Evolutionary conservation across 2,888 invertebrate genomes (phyloP).

Genomic region (Antheraea assamensis): DNA sequence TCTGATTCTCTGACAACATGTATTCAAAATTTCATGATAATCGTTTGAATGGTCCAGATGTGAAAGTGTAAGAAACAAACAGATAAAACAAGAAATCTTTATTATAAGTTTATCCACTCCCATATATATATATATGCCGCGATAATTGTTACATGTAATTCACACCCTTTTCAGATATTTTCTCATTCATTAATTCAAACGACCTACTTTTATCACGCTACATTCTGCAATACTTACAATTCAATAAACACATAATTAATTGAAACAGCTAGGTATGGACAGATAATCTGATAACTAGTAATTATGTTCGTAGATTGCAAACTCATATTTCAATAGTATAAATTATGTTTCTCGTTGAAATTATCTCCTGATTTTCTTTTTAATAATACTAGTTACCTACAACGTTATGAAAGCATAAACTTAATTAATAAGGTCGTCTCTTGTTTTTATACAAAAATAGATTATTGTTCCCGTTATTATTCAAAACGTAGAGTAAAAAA

Average conservation of each 20-base stretch:
- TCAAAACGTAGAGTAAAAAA: too few species aligned
- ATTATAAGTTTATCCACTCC: too few species aligned
- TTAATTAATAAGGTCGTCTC: too few species aligned
- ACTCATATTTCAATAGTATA: neutral
- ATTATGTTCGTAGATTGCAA: neutral
- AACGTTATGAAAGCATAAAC: too few species aligned
- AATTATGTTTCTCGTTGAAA: neutral
- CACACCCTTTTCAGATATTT: neutral
- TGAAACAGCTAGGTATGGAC: neutral
- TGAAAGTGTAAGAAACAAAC: too few species aligned
- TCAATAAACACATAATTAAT: constrained; percentile 2
- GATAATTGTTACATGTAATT: neutral
- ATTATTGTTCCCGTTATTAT: too few species aligned
- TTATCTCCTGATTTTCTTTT: neutral
- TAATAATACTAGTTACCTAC: neutral
- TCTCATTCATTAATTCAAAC: neutral
- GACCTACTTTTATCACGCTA: constrained; percentile 9
- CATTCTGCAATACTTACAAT: neutral
- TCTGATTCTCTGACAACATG: too few species aligned
- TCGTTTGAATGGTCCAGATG: too few species aligned
- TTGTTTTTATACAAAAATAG: too few species aligned
- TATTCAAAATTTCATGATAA: too few species aligned
- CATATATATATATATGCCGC: too few species aligned
- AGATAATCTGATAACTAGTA: constrained; percentile 2
- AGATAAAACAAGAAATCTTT: too few species aligned